Evolutionary conservation across 2,888 invertebrate genomes (phyloP), one percentile per base, ranked within the genome.

Genomic region (Girardia tigrina): DNA sequence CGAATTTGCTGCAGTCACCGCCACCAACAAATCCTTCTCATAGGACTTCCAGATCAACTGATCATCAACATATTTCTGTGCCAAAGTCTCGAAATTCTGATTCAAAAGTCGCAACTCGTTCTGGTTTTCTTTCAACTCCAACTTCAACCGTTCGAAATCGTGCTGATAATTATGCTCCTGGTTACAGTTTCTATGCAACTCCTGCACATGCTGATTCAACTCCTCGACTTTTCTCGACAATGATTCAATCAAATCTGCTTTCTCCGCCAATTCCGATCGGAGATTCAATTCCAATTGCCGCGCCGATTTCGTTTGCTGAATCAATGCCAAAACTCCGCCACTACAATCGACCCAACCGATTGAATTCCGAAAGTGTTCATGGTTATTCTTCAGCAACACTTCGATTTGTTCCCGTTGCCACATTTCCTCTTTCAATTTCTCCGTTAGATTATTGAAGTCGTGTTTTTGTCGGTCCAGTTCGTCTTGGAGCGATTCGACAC

Each of bases 11-110:
- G 74, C 74, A 1, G 36, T 28, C n/a, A 75, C 56, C 16, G 75
- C 14, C 12, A 73, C 26, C 72, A 75, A 36, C 20, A 75, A 42
- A 75, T 75, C 75, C 26, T 42, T 28, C 42, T 75, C 75, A 27
- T 75, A 75, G 6, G 20, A 12, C 26, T 75, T 73, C 75, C 75
- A 75, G 4, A 6, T 4, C 4, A 26, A 4, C 2, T 23, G n/a
- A n/a, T 73, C 73, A 69, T 36, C 36, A 1, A 16, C 42, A 26
- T 73, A 29, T 26, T 26, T 73, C 73, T 73, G 29, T 14, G 73
- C n/a, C 12, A 73, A 16, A 14, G 16, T 36, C 2, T 29, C 28
- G 69, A 73, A 42, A 29, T 36, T 28, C 16, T 29, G 56, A 56
- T 56, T 56, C 8, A 56, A n/a, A n/a, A 56, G 23, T 56, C n/a